A percentile compares a stretch with the other conserved stretches of the same genome.
These are phyloP conservation scores for Chaitophorus viminalis DNA, from an alignment of 2,888 invertebrate species.

Conservation along the genomic window DNA sequence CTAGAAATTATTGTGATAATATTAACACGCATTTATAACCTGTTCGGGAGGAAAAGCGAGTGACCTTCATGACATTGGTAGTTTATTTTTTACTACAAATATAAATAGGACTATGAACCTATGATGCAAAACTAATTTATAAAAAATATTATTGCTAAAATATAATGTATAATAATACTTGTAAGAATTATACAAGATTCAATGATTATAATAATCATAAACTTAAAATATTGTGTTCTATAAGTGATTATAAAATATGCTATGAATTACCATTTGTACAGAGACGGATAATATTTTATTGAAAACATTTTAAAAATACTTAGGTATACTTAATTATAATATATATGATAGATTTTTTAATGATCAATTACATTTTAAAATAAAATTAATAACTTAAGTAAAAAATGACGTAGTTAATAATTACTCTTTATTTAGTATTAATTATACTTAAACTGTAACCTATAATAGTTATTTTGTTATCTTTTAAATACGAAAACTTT, in stretches of 20 bases:
- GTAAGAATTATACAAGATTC: not conserved
- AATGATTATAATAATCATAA: not conserved
- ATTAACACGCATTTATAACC: conserved; percentile 42
- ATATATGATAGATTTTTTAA: no score
- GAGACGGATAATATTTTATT: not conserved
- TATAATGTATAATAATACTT: conserved; percentile 1
- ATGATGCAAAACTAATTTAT: conserved; percentile 17
- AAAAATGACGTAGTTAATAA: no score
- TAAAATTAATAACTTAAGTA: no score
- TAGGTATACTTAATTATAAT: no score
- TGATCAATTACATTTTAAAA: no score
- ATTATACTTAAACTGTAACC: no score
- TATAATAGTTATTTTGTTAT: no score
- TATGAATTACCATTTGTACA: not conserved
- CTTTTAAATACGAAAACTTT: no score
- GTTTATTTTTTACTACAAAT: conserved; percentile 1
- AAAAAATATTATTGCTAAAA: not conserved
- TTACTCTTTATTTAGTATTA: no score
- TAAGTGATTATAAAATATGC: not conserved
- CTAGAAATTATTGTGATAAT: conserved; percentile 24
- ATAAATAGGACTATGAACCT: conserved; percentile 53
- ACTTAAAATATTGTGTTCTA: not conserved
- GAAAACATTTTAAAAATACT: no score
- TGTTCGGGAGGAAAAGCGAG: conserved; percentile 42
- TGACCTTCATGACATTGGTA: conserved; percentile 46